Evolutionary conservation across 2,797 vertebrate genomes (phyloP).

Genomic region (Caiman crocodilus): DNA sequence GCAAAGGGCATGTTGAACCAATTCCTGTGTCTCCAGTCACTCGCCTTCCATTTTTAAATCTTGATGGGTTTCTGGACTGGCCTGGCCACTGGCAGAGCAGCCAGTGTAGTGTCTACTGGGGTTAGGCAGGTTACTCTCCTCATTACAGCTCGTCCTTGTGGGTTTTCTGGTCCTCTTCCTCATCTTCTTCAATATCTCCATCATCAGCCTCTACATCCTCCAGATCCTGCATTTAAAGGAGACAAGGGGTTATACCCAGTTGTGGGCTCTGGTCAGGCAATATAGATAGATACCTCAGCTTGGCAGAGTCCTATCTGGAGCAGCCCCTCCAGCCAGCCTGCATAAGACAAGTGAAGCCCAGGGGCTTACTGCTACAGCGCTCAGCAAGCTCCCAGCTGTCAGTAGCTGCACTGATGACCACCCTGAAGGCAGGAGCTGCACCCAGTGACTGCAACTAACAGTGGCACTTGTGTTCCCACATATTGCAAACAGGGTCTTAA

Average conservation of each 20-base stretch:
- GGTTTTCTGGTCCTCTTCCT: slow-evolving; percentile 84
- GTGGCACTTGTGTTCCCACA: no score
- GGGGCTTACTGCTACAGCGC: no score
- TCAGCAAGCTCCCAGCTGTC: no score
- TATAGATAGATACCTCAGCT: background rate
- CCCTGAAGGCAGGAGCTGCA: no score
- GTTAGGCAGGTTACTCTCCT: slow-evolving; percentile 61
- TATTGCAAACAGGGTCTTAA: no score
- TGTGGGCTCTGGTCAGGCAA: background rate
- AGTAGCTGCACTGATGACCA: no score
- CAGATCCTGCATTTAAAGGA: slow-evolving; percentile 82
- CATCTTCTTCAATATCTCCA: slow-evolving; percentile 88
- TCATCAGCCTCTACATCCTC: slow-evolving; percentile 87
- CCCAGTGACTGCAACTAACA: no score
- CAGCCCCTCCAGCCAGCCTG: background rate
- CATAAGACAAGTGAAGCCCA: no score
- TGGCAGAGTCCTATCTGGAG: background rate
- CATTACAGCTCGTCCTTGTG: slow-evolving; percentile 92
- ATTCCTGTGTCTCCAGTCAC: slow-evolving; percentile 77
- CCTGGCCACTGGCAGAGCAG: slow-evolving; percentile 55
- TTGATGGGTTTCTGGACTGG: slow-evolving; percentile 66
- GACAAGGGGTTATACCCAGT: background rate
- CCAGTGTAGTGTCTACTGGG: slow-evolving; percentile 78
- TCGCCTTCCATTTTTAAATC: slow-evolving; percentile 69
- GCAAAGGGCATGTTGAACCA: slow-evolving; percentile 69